Evolutionary conservation across 2,888 invertebrate species (phyloP).

Genomic region (Antitype chi): DNA sequence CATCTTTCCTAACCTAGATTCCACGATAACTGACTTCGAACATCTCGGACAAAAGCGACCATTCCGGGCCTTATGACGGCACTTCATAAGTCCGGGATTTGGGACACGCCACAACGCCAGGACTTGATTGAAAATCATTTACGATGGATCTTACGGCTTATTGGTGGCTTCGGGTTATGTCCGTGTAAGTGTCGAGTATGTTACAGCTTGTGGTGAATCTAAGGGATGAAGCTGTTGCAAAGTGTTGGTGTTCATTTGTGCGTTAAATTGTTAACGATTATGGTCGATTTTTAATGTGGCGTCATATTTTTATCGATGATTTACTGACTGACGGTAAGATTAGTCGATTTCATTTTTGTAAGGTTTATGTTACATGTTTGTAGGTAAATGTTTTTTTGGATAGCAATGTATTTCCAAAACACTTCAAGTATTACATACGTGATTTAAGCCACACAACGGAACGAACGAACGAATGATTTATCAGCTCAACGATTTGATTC

Average conservation of each 20-base stretch:
- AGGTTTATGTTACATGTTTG: neutral
- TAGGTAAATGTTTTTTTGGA: no score
- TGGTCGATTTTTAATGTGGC: neutral
- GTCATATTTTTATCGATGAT: neutral
- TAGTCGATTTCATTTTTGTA: neutral
- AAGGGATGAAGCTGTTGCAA: neutral
- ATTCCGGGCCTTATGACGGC: conserved; percentile 47
- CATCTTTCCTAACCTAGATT: neutral
- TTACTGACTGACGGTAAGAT: neutral
- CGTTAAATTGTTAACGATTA: conserved; percentile 1
- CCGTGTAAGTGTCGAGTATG: conserved; percentile 22
- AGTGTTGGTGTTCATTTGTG: neutral
- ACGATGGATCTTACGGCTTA: conserved; percentile 53
- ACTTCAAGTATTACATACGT: no score
- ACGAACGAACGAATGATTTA: no score
- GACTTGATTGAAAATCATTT: conserved; percentile 72
- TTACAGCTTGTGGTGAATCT: conserved; percentile 2
- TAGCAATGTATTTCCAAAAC: no score
- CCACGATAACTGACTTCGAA: conserved; percentile 9
- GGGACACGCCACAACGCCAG: conserved; percentile 17
- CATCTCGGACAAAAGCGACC: conserved; percentile 52
- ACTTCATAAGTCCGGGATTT: conserved; percentile 26
- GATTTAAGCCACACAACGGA: no score
- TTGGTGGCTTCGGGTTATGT: conserved; percentile 32
- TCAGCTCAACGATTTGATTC: no score